Evolutionary conservation across 2,797 vertebrate species (phyloP).

Genomic region (Decapterus maruadsi): DNA sequence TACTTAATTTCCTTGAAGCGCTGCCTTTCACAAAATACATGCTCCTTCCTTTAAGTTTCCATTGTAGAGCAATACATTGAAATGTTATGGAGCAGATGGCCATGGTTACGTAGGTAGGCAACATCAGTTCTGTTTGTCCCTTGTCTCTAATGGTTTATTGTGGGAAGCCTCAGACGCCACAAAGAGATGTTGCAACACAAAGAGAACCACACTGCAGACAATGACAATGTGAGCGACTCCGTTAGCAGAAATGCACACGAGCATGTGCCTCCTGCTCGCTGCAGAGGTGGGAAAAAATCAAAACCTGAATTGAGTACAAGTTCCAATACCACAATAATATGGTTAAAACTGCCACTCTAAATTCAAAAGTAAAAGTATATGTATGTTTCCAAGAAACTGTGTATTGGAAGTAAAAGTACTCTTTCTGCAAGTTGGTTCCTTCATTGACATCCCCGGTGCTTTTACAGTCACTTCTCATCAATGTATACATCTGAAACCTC

Average conservation of each 20-base stretch:
- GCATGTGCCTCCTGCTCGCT: slow-evolving; percentile 15
- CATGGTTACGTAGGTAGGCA: slow-evolving; percentile 49
- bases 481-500: not conserved
- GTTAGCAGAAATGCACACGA: slow-evolving; percentile 58
- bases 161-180: slow-evolving; percentile 81
- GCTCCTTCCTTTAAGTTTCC: slow-evolving; percentile 40
- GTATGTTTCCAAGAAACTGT: slow-evolving; percentile 25
- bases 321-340: not conserved
- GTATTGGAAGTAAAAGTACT: slow-evolving; percentile 8
- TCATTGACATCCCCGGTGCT: not conserved
- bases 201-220: slow-evolving; percentile 76
- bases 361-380: not conserved
- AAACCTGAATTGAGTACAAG: not conserved
- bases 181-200: slow-evolving; percentile 81
- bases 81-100: slow-evolving; percentile 35
- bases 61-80: not conserved
- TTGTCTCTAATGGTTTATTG: slow-evolving; percentile 73
- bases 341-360: not conserved
- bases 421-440: not conserved
- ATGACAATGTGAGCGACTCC: slow-evolving; percentile 52
- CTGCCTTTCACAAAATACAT: slow-evolving; percentile 38
- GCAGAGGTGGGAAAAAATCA: not conserved
- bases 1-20: slow-evolving; percentile 62
- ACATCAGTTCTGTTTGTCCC: slow-evolving; percentile 65
- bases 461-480: not conserved